phyloP scores from a whole-genome alignment of 2,797 vertebrate genomes.

The Spheniscus humboldti region DNA sequence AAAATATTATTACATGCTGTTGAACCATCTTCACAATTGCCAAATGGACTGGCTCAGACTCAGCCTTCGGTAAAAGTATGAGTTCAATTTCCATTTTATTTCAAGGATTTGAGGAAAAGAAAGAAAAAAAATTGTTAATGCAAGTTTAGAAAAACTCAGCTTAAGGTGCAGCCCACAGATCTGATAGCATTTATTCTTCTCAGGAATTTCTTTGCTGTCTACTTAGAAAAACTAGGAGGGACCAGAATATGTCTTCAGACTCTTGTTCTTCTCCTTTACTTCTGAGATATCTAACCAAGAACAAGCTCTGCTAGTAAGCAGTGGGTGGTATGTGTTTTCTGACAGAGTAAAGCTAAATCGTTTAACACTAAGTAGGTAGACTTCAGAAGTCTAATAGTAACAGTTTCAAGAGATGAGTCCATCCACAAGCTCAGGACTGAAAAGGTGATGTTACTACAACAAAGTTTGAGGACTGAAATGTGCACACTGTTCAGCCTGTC shows the following conservation, averaged over 20 bases:
- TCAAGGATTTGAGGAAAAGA: not conserved
- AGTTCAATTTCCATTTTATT: not conserved
- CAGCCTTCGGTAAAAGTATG: not conserved
- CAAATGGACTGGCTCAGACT: not conserved
- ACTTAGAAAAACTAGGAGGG: not conserved
- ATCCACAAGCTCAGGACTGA: not conserved
- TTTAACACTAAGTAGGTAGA: not conserved
- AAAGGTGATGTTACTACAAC: not conserved
- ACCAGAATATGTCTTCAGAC: not conserved
- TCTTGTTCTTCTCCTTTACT: not conserved
- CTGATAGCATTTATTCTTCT: not conserved
- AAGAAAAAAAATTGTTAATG: not conserved
- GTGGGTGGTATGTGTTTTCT: not conserved
- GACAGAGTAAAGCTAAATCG: not conserved
- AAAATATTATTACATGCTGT: not conserved
- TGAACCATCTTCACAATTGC: not conserved
- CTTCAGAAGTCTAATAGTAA: not conserved
- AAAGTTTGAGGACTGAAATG: not conserved
- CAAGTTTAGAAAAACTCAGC: not conserved
- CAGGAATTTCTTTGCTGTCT: not conserved
- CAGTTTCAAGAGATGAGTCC: not conserved
- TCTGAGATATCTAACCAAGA: not conserved
- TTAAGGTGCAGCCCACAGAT: not conserved
- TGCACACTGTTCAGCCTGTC: not conserved
- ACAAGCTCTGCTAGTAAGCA: not conserved